Conservation (phyloP, 2,113 vertebrate genomes). For the Oryctolagus cuniculus region mOryCun1.1 NC_091447.1:37416501-37417000, state of each 20-base stretch:
- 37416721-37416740: conserved; percentile 26
- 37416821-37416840: background rate
- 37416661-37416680: background rate
- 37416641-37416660: background rate
- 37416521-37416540: background rate
- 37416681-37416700: background rate
- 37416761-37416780: conserved; percentile 18
- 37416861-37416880: conserved; percentile 26
- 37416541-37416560: background rate
- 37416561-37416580: conserved; percentile 43
- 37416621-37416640: conserved; percentile 3
- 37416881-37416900: background rate
- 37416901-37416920: conserved; percentile 35
- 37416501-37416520: conserved; percentile 28
- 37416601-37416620: conserved; percentile 9
- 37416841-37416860: conserved; percentile 10
- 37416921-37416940: conserved; percentile 14
- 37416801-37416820: conserved; percentile 10
- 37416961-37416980: conserved; percentile 40
- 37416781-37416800: conserved; percentile 21
- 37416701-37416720: background rate
- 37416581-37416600: conserved; percentile 32
- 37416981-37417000: conserved; percentile 56
- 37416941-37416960: conserved; percentile 31
- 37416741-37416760: conserved; percentile 25